Conservation (phyloP, 2,797 vertebrate genomes). For the Cercopithecus hamlyni region DNA sequence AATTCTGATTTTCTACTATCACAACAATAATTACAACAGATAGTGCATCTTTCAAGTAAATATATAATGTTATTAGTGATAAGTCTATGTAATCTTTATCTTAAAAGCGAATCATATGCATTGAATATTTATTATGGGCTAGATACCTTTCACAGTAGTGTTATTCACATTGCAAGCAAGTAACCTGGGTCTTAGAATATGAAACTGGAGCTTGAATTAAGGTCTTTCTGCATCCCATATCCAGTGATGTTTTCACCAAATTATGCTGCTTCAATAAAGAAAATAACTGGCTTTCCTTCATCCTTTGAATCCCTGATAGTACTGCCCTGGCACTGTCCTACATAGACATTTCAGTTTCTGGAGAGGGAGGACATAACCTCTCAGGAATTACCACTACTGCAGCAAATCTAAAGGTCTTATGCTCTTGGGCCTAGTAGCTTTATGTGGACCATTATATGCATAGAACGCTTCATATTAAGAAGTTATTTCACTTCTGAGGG, state of each 20-base stretch:
- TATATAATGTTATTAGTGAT: background rate
- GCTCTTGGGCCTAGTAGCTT: background rate
- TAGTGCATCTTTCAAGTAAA: background rate
- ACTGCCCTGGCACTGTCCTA: background rate
- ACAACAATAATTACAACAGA: background rate
- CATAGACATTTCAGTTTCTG: background rate
- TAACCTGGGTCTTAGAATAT: background rate
- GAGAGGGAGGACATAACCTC: background rate
- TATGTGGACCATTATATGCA: background rate
- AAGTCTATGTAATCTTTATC: background rate
- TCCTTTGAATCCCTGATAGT: background rate
- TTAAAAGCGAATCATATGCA: background rate
- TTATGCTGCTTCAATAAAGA: background rate
- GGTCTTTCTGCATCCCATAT: background rate
- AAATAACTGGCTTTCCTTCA: background rate
- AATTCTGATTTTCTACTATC: background rate
- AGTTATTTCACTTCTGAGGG: background rate
- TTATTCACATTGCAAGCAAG: background rate
- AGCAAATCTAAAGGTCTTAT: background rate
- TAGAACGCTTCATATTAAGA: background rate
- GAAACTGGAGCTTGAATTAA: background rate
- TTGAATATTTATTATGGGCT: background rate
- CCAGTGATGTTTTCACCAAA: background rate
- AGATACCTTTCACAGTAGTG: background rate
- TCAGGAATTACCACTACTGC: background rate